Percentiles rank a stretch among this genome's conserved stretches.
Evolutionary conservation across 2,888 invertebrate genomes (phyloP).

Genomic region (Steinernema carpocapsae): DNA sequence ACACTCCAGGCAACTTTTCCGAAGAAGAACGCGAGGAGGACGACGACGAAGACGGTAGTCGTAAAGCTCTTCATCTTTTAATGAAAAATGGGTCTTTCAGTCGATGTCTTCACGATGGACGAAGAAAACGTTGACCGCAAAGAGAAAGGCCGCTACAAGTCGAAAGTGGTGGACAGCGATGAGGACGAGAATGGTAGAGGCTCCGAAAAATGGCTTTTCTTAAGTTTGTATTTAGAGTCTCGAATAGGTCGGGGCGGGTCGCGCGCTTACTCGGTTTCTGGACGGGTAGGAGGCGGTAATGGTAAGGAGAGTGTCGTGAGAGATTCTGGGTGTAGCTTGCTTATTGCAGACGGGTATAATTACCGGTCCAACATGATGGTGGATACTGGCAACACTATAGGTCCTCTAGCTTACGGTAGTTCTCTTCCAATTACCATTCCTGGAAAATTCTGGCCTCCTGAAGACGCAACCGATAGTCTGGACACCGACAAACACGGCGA

Average conservation of each 20-base stretch:
- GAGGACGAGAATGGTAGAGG: slow-evolving; percentile 8
- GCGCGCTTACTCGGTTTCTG: slow-evolving; percentile 20
- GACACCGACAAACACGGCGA: slow-evolving; percentile 1
- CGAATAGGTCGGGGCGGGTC: neutral
- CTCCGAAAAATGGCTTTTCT: too few relatives aligned
- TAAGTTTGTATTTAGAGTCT: neutral
- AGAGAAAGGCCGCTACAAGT: neutral
- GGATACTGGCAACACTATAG: neutral
- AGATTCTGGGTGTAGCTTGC: too few relatives aligned
- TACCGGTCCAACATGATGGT: slow-evolving; percentile 14
- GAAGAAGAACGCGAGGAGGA: neutral
- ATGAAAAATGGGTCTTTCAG: neutral
- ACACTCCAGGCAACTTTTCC: neutral
- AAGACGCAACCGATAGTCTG: slow-evolving; percentile 19
- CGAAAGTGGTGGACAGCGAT: neutral
- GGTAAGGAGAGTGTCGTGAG: too few relatives aligned
- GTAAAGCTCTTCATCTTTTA: too few relatives aligned
- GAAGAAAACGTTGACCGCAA: slow-evolving; percentile 23
- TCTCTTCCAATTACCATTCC: slow-evolving; percentile 21
- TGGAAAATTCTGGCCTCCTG: slow-evolving; percentile 8
- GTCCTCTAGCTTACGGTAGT: slow-evolving; percentile 14
- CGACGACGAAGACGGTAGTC: slow-evolving; percentile 7
- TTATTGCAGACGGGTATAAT: slow-evolving; percentile 15
- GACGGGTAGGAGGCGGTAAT: slow-evolving; percentile 14
- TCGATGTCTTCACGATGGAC: slow-evolving; percentile 22